Evolutionary conservation across 2,113 vertebrate genomes (phyloP).

Genomic region (Sapajus apella): DNA sequence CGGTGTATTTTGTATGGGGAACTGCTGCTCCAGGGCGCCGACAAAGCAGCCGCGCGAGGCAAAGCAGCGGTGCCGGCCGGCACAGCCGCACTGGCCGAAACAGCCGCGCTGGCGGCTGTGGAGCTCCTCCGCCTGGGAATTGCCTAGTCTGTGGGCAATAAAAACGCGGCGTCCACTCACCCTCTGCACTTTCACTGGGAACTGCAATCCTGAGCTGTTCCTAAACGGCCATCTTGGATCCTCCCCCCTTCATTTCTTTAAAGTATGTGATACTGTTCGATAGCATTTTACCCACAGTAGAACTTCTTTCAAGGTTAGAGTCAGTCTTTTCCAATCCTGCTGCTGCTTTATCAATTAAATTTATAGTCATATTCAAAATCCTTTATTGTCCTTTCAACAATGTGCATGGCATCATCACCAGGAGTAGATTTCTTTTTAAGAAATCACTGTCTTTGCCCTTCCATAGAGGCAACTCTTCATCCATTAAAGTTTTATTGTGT

Average conservation of each 20-base stretch:
- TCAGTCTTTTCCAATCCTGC: neutral
- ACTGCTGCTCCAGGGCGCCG: too few species aligned
- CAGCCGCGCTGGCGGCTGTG: too few species aligned
- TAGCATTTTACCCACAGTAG: neutral
- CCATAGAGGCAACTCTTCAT: neutral
- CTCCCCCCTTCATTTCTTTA: neutral
- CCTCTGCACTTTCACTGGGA: too few species aligned
- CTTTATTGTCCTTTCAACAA: neutral
- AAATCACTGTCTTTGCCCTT: neutral
- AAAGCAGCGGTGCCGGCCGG: too few species aligned
- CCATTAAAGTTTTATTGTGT: neutral
- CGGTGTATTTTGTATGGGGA: too few species aligned
- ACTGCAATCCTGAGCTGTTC: too few species aligned
- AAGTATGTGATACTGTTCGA: neutral
- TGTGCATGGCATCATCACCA: neutral
- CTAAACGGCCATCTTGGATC: too few species aligned
- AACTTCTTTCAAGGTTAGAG: neutral
- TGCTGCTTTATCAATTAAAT: neutral
- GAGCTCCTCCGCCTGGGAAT: too few species aligned
- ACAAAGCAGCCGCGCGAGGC: too few species aligned
- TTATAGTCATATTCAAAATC: neutral
- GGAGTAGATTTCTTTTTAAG: neutral
- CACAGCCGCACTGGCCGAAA: too few species aligned
- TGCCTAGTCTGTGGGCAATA: too few species aligned
- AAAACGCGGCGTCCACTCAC: too few species aligned